Base-by-base conservation (phyloP, 2,888 invertebrate genomes). In the Diadegma fenestrale region DNA sequence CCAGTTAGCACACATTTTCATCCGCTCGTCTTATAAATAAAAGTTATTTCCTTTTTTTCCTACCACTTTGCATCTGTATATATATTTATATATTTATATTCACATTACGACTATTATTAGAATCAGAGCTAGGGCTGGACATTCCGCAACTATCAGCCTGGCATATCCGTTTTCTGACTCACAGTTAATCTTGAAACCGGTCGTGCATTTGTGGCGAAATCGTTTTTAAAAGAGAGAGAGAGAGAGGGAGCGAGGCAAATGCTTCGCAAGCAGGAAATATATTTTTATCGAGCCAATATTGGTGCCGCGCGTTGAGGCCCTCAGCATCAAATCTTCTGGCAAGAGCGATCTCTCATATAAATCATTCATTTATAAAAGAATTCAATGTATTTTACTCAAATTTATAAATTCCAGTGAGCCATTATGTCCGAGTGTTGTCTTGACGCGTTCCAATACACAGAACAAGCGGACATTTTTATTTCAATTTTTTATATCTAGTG, bases 281-380 rank as follows among this genome's bases (percentile, higher is more conserved):
- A 82, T 82, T 82, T 85, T 71, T 71, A 85, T 82, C 69, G 71
- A 37, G 12, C 41, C 64, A 82, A 82, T 78, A 85, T 81, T 79
- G 78, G 69, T 14, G 69, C 58, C 58, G 43, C 26, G 64, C 68
- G 78, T 37, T 66, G 71, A 61, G 22, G 41, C 51, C 63, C 48
- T 72, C 61, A 14, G 58, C 22, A 48, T 66, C 19, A 58, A 63
- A 61, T 45, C 71, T 77, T 76, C 64, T 54, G 63, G 64, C 77
- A 63, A 64, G 43, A 41, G 54, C 30, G 71, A 72, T 54, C 33
- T 64, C 33, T 63, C 41, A 72, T 61, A 33, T 22, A 58, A 22
- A 30, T 12, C n/a, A 48, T 37, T 19, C 54, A 45, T 30, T 19
- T 48, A 71, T 30, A 71, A 51, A 51, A 33, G 19, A 43, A 43